Percentiles rank a stretch among this genome's conserved stretches.
phyloP scores from a whole-genome alignment of 2,888 invertebrate genomes.

The Trichopria drosophilae region DNA sequence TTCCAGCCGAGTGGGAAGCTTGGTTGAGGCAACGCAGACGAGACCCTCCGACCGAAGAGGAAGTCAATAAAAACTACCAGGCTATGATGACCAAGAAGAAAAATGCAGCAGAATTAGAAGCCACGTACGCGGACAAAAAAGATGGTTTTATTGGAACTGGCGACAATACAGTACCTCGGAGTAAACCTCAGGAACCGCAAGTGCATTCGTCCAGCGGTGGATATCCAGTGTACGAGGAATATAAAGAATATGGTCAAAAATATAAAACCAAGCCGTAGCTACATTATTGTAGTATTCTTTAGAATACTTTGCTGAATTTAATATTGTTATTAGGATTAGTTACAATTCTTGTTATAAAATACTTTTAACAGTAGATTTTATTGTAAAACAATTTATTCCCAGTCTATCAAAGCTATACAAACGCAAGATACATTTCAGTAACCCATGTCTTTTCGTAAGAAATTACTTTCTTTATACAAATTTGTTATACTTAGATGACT shows the following conservation, averaged over 20 bases:
- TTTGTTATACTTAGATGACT: too few species aligned
- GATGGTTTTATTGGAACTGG: conserved; percentile 50
- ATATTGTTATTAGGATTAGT: too few species aligned
- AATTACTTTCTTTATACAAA: too few species aligned
- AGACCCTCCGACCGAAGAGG: conserved; percentile 73
- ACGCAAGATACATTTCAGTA: conserved; percentile 26
- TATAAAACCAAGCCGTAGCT: conserved; percentile 33
- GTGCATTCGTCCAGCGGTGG: too few species aligned
- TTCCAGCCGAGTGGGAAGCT: conserved; percentile 86
- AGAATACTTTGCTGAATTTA: too few species aligned
- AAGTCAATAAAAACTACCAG: conserved; percentile 68
- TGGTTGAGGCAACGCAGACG: conserved; percentile 72
- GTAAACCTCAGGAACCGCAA: conserved; percentile 31
- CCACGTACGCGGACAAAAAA: conserved; percentile 60
- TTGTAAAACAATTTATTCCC: conserved; percentile 49
- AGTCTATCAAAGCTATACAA: conserved; percentile 43
- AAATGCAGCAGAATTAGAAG: conserved; percentile 74
- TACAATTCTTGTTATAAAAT: neutral
- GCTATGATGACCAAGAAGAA: conserved; percentile 73
- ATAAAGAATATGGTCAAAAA: conserved; percentile 55
- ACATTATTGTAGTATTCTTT: too few species aligned
- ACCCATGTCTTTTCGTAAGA: too few species aligned
- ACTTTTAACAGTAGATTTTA: conserved; percentile 11
- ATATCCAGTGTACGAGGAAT: conserved; percentile 67
- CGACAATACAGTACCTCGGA: conserved; percentile 26